Conservation (phyloP, 1,140 invertebrate species). For the Drosophila kikkawai region DNA sequence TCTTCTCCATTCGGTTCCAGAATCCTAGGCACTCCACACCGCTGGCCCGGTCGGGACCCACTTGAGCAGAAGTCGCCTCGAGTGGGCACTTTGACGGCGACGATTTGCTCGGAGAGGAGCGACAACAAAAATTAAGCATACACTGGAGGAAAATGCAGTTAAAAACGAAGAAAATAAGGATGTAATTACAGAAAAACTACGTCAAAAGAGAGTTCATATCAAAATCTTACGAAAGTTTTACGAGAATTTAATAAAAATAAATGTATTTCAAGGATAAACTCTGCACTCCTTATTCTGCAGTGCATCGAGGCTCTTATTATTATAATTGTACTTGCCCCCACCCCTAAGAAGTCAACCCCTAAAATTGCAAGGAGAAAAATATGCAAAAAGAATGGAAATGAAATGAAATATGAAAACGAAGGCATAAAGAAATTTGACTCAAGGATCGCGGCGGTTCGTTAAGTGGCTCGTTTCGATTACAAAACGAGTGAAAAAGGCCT, state of each 20-base stretch:
- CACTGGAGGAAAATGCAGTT: not conserved
- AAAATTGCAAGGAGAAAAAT: conserved; percentile 50
- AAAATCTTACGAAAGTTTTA: too few species aligned
- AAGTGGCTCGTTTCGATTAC: conserved; percentile 83
- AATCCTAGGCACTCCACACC: conserved; percentile 17
- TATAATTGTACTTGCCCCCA: conserved; percentile 19
- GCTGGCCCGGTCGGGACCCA: conserved; percentile 48
- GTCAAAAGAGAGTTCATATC: not conserved
- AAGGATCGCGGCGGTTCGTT: conserved; percentile 60
- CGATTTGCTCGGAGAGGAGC: conserved; percentile 68
- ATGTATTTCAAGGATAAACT: not conserved
- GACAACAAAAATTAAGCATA: conserved; percentile 77
- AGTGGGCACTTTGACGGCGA: conserved; percentile 77
- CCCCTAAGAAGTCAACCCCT: conserved; percentile 57
- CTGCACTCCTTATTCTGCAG: not conserved
- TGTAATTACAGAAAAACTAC: too few species aligned
- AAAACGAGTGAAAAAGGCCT: conserved; percentile 51
- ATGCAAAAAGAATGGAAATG: conserved; percentile 54
- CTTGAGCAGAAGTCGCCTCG: conserved; percentile 68
- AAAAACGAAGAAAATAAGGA: too few species aligned
- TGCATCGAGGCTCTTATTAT: conserved; percentile 44
- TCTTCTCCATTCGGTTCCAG: conserved; percentile 11
- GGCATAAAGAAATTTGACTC: conserved; percentile 70
- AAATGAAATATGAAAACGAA: conserved; percentile 56
- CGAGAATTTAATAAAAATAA: too few species aligned